Conservation (phyloP, 92 coral and sea anemone genomes). For the Palythoa heliodiscus region DNA sequence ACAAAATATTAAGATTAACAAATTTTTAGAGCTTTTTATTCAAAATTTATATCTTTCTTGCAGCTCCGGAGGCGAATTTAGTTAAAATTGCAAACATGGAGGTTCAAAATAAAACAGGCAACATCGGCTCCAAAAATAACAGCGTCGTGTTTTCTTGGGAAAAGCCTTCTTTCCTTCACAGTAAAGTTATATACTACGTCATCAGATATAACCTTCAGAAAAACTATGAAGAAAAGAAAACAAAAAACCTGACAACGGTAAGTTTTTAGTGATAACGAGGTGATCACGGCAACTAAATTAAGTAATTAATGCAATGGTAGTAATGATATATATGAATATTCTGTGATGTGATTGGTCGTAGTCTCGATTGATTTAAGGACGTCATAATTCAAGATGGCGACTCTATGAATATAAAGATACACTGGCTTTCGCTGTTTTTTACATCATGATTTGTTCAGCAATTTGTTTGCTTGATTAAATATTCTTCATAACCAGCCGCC, state of each 20-base stretch:
- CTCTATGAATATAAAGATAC: no score
- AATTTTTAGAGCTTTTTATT: no score
- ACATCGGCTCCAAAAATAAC: background rate
- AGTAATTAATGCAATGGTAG: no score
- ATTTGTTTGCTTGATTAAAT: no score
- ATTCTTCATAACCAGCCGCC: no score
- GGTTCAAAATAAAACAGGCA: background rate
- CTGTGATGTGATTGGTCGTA: background rate
- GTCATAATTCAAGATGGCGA: background rate
- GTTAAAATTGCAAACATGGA: background rate
- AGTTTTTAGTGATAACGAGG: background rate
- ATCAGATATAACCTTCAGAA: conserved; percentile 13
- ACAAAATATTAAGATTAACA: no score
- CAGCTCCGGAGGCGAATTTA: background rate
- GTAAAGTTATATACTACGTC: background rate
- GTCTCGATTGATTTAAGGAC: background rate
- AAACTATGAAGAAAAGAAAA: background rate
- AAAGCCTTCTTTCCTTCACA: conserved; percentile 15
- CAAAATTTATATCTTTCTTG: background rate
- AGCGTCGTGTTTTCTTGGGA: conserved; percentile 5
- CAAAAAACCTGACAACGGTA: conserved; percentile 10
- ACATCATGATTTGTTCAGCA: background rate
- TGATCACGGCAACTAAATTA: no score
- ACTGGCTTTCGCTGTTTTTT: no score
- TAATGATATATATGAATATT: background rate